Conservation (phyloP, 2,888 invertebrate genomes). For the Drosophila antonietae region DNA sequence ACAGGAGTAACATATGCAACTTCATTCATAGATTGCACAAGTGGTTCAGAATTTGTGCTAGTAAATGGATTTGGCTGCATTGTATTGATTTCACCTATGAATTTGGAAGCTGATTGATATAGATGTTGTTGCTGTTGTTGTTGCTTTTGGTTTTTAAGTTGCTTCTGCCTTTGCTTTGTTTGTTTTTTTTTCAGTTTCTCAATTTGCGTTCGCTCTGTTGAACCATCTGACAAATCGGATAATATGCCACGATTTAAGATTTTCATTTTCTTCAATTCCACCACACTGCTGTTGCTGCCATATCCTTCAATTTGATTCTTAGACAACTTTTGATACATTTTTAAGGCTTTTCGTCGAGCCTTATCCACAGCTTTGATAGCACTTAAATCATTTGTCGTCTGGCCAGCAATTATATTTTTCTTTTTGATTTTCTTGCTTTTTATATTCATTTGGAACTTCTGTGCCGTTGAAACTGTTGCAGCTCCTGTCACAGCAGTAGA, state of each 20-base stretch:
- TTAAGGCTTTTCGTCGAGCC: constrained; percentile 74
- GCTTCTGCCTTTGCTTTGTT: constrained; percentile 72
- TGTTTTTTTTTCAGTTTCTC: constrained; percentile 78
- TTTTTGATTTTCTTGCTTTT: constrained; percentile 72
- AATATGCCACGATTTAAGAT: constrained; percentile 35
- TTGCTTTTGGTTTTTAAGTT: constrained; percentile 52
- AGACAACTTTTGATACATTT: constrained; percentile 75
- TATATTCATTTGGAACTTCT: not conserved
- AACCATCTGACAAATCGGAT: constrained; percentile 32
- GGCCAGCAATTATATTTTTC: constrained; percentile 40
- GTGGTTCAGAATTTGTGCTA: not conserved
- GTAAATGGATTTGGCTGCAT: not conserved
- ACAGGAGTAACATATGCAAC: not conserved
- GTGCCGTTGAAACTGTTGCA: not conserved
- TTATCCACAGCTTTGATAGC: constrained; percentile 66
- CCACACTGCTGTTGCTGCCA: constrained; percentile 4
- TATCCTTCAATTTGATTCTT: constrained; percentile 35
- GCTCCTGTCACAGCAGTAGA: not conserved
- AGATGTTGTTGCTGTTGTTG: constrained; percentile 15
- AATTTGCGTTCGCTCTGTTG: constrained; percentile 60
- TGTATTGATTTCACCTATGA: not conserved
- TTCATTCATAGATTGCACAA: not conserved
- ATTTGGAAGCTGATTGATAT: constrained; percentile 9
- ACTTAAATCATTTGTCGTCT: not conserved
- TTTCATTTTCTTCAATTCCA: constrained; percentile 52